A percentile compares a stretch with the other conserved stretches of the same genome.
phyloP scores from a whole-genome alignment of 2,888 invertebrate genomes.

The Ecdyonurus torrentis region DNA sequence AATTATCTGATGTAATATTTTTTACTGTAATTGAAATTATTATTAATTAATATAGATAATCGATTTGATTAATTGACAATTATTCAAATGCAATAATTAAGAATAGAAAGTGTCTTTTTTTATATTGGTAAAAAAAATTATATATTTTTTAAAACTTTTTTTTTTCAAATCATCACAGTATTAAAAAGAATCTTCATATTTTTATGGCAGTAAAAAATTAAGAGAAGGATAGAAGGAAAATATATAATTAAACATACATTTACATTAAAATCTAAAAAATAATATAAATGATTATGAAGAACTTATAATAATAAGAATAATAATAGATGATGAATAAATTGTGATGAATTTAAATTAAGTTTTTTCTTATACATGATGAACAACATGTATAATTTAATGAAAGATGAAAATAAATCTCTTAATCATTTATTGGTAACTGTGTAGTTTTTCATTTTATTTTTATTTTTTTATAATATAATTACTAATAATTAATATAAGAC shows the following conservation, averaged over 20 bases:
- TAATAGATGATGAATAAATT: neutral
- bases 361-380: neutral
- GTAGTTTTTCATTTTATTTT: neutral
- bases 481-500: too few species aligned
- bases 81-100: neutral
- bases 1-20: too few species aligned
- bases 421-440: neutral
- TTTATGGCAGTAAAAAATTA: neutral
- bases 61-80: too few species aligned
- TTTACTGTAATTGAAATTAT: too few species aligned
- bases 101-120: neutral
- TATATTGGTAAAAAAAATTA: neutral
- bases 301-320: neutral
- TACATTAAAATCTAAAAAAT: neutral
- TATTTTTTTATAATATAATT: too few species aligned
- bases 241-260: neutral
- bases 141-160: neutral
- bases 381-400: neutral
- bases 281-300: neutral
- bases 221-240: too few species aligned
- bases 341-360: neutral
- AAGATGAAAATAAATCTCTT: neutral
- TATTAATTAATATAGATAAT: too few species aligned
- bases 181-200: neutral
- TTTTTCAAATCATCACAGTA: neutral